A percentile compares a stretch with the other conserved stretches of the same genome.
phyloP scores from a whole-genome alignment of 1,140 invertebrate genomes.

The Radopholus similis region DNA sequence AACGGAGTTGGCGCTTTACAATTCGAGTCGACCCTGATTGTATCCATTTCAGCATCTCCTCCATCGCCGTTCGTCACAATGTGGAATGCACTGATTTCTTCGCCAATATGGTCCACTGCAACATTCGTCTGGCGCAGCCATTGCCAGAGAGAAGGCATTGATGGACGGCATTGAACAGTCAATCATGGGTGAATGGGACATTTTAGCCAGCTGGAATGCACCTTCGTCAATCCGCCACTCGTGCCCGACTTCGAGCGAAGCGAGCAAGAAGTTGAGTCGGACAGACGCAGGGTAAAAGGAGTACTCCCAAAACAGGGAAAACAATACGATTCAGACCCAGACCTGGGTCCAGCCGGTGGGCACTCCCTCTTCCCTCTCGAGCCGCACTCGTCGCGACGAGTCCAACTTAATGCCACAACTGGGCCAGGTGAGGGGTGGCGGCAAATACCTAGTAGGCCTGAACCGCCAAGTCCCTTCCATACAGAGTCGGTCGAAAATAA shows the following conservation, averaged over 20 bases:
- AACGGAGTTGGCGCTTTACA: conserved; percentile 4
- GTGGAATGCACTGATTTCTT: conserved; percentile 28
- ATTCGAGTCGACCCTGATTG: neutral
- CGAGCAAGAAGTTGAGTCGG: conserved; percentile 2
- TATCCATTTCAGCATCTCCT: conserved; percentile 20
- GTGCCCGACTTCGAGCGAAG: conserved; percentile 22
- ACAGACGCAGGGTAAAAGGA: conserved; percentile 3
- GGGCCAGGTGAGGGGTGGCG: neutral
- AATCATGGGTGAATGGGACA: neutral
- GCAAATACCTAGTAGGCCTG: neutral
- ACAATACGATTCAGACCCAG: conserved; percentile 17
- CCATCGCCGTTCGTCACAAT: neutral
- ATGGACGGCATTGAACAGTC: too few relatives aligned
- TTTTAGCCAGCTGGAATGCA: conserved; percentile 27
- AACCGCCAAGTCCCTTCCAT: neutral
- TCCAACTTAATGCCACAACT: neutral
- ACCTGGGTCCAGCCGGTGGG: conserved; percentile 22
- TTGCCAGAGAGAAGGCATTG: neutral
- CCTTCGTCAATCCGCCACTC: conserved; percentile 25
- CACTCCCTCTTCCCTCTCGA: neutral
- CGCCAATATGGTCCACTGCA: conserved; percentile 26
- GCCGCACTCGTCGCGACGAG: neutral
- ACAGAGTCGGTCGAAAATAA: neutral
- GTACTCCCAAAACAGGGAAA: neutral
- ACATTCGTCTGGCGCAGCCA: conserved; percentile 22